Base-by-base conservation (phyloP, 2,113 vertebrate genomes). In the Labeo catla region DNA sequence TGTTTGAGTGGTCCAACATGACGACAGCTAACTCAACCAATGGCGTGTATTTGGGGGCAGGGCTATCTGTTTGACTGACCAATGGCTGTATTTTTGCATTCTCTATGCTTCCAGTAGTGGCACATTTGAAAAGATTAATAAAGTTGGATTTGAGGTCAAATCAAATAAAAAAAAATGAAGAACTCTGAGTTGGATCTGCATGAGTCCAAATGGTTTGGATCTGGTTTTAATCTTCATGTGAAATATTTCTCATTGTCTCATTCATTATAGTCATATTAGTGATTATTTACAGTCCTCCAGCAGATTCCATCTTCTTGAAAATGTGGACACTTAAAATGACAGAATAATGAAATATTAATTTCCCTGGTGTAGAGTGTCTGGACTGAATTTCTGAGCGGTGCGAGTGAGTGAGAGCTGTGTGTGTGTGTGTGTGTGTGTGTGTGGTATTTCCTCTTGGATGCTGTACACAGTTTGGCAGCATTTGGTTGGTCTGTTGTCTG, bases 391-490 rank as follows among this genome's bases (percentile, higher is more conserved):
- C 8, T 36, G 28, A 66, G 34, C 6, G 3, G 8, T 57, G 54
- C 23, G n/a, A 11, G n/a, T 4, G 61, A 28, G 21, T 39, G 3
- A 28, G 61, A 2, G n/a, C 54, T 63, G 59, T 19, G 54, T 57
- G 63, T 13, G 63, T 13, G 59, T 61, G 59, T 61, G 52, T 19
- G 52, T 54, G 54, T 28, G 66, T 63, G 61, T 28, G 23, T 28
- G 10, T 28, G 63, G 63, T 89, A 91, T 92, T 93, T 95, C 88
- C 88, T 92, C 88, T 89, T 93, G 90, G 92, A 93, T 88, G 92
- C 88, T 89, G 91, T 93, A 89, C 86, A 91, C 91, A 90, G 90
- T 90, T 93, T 91, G 87, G 89, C 91, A 89, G 81, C 90, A 90
- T 93, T 89, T 85, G 91, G 94, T 88, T 89, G 92, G 89, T 91